A percentile compares a stretch with the other conserved stretches of the same genome.
Conservation (phyloP, 1,140 invertebrate genomes). For the Drosophila rhopaloa region DNA sequence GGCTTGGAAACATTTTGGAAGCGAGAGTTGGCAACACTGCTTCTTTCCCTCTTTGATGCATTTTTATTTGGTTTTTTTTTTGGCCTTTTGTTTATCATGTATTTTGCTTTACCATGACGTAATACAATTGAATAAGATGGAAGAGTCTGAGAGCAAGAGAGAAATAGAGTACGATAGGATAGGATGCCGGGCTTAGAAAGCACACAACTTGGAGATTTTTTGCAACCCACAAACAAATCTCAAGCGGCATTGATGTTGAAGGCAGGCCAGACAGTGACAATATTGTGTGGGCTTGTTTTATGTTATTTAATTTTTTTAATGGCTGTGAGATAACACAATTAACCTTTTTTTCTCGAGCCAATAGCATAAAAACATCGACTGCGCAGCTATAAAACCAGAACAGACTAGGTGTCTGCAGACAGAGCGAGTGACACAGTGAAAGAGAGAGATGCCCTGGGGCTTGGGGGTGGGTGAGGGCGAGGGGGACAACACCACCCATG, state of each 20-base stretch:
- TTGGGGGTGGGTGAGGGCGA: background rate
- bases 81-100: slow-evolving; percentile 33
- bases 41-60: slow-evolving; percentile 12
- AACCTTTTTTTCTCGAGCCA: slow-evolving; percentile 5
- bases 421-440: slow-evolving; percentile 1
- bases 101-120: slow-evolving; percentile 65
- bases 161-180: background rate
- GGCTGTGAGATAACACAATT: slow-evolving; percentile 21
- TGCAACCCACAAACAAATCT: slow-evolving; percentile 62
- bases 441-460: background rate
- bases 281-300: slow-evolving; percentile 16
- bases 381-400: slow-evolving; percentile 29
- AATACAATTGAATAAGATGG: slow-evolving; percentile 45
- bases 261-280: slow-evolving; percentile 48
- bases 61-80: slow-evolving; percentile 38
- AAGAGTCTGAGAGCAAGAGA: slow-evolving; percentile 3
- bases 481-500: slow-evolving; percentile 5
- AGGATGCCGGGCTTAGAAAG: slow-evolving; percentile 33
- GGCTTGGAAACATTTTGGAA: background rate
- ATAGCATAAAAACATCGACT: slow-evolving; percentile 14
- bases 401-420: slow-evolving; percentile 29
- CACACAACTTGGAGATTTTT: slow-evolving; percentile 42
- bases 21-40: background rate
- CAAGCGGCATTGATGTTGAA: slow-evolving; percentile 71
- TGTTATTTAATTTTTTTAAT: slow-evolving; percentile 4